These are phyloP conservation scores for Calliphora vicina DNA, from an alignment of 1,140 invertebrate species.

Conservation along the genomic window DNA sequence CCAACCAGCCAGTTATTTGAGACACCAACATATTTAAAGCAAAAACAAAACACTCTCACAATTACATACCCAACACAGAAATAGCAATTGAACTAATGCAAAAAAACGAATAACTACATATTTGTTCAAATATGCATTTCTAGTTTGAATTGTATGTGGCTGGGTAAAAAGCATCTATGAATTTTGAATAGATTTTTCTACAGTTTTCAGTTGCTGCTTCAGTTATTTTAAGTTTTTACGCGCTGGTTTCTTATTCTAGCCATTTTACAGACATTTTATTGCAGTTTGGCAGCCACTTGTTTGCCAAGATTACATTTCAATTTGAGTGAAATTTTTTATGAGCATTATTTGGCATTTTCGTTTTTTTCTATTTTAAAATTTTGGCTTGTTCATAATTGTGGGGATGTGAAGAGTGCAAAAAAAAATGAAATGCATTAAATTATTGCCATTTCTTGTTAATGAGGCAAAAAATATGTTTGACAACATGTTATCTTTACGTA, in stretches of 20 bases:
- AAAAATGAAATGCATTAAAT: no score
- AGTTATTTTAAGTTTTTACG: background rate
- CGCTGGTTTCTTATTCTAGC: background rate
- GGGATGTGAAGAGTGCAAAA: no score
- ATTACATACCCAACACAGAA: no score
- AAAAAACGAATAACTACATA: background rate
- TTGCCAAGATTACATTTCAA: conserved; percentile 32
- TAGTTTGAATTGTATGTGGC: background rate
- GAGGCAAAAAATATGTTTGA: no score
- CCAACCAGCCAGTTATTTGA: background rate
- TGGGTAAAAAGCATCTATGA: background rate
- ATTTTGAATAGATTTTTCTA: background rate
- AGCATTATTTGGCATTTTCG: no score
- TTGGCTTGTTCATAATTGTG: no score
- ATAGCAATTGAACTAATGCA: background rate
- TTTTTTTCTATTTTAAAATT: no score
- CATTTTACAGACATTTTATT: background rate
- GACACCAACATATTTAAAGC: background rate
- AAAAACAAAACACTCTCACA: background rate
- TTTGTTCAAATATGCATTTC: background rate
- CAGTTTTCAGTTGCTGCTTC: background rate
- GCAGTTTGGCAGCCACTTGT: conserved; percentile 21
- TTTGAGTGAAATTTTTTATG: no score
- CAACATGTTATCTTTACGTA: no score
- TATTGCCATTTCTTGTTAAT: no score